Percentiles rank a stretch among this genome's conserved stretches.
Conservation (phyloP, 2,113 vertebrate genomes). For the Typhlomys cinereus region DNA sequence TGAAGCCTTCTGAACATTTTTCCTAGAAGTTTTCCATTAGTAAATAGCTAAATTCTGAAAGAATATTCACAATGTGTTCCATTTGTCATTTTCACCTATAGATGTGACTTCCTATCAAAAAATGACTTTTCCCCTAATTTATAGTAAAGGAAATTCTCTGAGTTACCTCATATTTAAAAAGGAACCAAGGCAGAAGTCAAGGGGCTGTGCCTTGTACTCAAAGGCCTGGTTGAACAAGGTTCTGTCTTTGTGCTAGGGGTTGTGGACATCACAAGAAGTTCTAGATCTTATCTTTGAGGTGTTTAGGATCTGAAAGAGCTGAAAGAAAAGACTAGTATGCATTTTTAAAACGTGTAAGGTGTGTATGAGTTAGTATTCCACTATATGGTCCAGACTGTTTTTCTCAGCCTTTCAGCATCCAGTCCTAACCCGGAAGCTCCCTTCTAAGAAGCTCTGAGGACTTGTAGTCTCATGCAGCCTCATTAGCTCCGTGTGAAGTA, state of each 20-base stretch:
- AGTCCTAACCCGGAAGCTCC: background rate
- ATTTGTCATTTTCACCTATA: slow-evolving; percentile 33
- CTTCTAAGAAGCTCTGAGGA: slow-evolving; percentile 38
- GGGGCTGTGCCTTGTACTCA: background rate
- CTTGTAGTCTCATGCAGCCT: slow-evolving; percentile 43
- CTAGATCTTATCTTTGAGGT: background rate
- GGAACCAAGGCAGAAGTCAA: slow-evolving; percentile 1
- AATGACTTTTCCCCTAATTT: slow-evolving; percentile 35
- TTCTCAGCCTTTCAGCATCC: slow-evolving; percentile 18
- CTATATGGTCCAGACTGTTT: background rate
- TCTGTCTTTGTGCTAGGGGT: background rate
- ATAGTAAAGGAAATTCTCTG: background rate
- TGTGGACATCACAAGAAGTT: background rate
- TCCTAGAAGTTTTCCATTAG: slow-evolving; percentile 47
- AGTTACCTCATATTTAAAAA: slow-evolving; percentile 6
- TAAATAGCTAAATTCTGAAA: slow-evolving; percentile 54
- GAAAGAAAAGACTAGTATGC: background rate
- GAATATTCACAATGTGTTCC: slow-evolving; percentile 9
- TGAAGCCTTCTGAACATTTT: background rate
- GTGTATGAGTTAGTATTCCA: background rate
- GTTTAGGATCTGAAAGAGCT: background rate
- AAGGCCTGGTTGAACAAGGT: background rate
- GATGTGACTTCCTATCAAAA: slow-evolving; percentile 30
- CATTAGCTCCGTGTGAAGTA: slow-evolving; percentile 39
- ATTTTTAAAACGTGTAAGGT: background rate